Evolutionary conservation across 2,797 vertebrate genomes (phyloP).

Genomic region (Siniperca scherzeri): DNA sequence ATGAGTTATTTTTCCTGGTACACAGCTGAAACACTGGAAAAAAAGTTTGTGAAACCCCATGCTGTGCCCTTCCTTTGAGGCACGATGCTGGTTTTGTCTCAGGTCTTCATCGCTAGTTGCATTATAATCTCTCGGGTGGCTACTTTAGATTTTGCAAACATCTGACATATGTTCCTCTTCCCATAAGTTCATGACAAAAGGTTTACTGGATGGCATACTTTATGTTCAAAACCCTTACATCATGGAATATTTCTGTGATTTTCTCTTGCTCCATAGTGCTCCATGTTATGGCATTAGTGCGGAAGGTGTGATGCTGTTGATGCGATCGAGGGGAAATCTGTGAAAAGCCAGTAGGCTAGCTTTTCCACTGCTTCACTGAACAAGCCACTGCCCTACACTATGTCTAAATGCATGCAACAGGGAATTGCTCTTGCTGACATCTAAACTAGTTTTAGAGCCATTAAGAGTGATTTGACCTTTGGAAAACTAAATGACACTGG

Average conservation of each 20-base stretch:
- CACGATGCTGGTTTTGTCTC: conserved; percentile 10
- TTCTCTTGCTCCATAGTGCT: conserved; percentile 4
- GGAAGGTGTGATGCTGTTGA: conserved; percentile 62
- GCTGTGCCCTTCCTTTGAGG: background rate
- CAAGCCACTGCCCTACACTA: conserved; percentile 13
- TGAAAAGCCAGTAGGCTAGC: conserved; percentile 63
- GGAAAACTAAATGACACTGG: conserved; percentile 58
- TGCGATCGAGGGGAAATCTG: conserved; percentile 66
- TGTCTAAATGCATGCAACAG: conserved; percentile 42
- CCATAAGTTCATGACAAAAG: conserved; percentile 17
- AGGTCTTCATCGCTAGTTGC: background rate
- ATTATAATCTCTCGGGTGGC: background rate
- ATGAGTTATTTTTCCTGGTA: conserved; percentile 21
- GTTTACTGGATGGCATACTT: conserved; percentile 37
- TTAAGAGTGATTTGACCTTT: conserved; percentile 66
- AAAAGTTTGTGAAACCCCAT: background rate
- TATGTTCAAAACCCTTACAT: conserved; percentile 8
- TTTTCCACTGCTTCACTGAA: conserved; percentile 38
- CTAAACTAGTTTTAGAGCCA: conserved; percentile 68
- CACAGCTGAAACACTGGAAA: background rate
- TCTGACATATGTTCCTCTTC: conserved; percentile 1
- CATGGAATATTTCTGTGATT: conserved; percentile 19
- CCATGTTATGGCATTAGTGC: conserved; percentile 37
- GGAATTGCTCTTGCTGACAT: conserved; percentile 59
- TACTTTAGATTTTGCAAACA: conserved; percentile 33